Conservation (phyloP, 2,113 vertebrate genomes). For the Scytalopus superciliaris region DNA sequence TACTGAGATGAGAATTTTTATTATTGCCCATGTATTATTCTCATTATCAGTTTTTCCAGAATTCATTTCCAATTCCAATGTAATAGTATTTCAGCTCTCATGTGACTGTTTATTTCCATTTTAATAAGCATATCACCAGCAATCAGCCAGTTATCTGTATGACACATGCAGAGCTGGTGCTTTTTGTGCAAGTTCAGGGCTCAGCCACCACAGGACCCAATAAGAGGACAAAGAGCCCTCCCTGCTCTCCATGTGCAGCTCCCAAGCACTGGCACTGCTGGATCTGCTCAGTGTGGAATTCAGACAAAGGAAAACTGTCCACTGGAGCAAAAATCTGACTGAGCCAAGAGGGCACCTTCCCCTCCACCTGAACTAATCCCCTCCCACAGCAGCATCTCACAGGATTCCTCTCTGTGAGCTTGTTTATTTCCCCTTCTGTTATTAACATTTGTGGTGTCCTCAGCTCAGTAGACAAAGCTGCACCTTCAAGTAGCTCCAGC, state of each 20-base stretch:
- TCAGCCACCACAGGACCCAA: background rate
- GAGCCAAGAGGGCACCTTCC: background rate
- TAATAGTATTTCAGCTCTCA: background rate
- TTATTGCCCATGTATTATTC: background rate
- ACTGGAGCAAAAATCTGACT: background rate
- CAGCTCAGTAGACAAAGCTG: background rate
- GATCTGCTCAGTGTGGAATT: background rate
- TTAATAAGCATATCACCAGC: background rate
- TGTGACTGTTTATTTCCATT: background rate
- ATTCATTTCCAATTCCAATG: background rate
- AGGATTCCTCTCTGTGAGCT: background rate
- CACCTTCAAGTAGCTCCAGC: background rate
- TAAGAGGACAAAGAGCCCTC: background rate
- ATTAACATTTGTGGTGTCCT: background rate
- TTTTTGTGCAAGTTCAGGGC: background rate
- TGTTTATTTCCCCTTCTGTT: background rate
- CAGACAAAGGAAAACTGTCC: background rate
- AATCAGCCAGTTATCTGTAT: background rate
- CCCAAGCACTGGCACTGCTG: background rate
- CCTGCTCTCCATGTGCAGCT: background rate
- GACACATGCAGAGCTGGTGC: background rate
- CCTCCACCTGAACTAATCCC: background rate
- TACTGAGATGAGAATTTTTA: background rate
- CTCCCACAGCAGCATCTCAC: background rate
- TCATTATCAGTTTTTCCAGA: background rate